Evolutionary conservation across 2,888 invertebrate species (phyloP), one percentile per base, ranked within the genome.

Genomic region (Cantharis flavilabris): DNA sequence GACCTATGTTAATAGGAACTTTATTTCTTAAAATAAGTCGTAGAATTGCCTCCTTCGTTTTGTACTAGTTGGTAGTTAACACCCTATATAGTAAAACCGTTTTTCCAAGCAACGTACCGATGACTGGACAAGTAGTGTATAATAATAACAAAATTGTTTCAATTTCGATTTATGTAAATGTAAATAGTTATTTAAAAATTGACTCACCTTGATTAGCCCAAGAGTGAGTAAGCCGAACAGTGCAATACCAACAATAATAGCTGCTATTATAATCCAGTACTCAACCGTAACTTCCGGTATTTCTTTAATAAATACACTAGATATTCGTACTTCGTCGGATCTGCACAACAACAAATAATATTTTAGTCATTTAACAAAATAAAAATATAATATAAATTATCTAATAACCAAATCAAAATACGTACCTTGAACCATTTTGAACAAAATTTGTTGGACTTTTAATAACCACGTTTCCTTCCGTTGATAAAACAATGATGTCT

Each of bases 221-320:
- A 89, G 87, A 18, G 86, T 87, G 2, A 90, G 74, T 10, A 88
- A 81, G 2, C 88, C 83, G 33, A 90, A 82, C 9, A 89, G 76
- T 62, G 90, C 70, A 10, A 90, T 81, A 13, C 90, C 90, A 62
- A 86, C 86, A 10, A 90, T 77, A 16, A 87, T 85, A 1, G 90
- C 87, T 3, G 89, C 76, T 62, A 90, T 87, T 71, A 88, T 87
- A 65, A 89, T 87, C 90, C 90, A 90, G 14, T 88, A 84, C 20
- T 88, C 88, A 18, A 87, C 83, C 9, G 72, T 79, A 70, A 80
- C 77, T 14, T 83, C 83, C 9, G 81, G 71, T 3, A 85, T 83
- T 16, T 86, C 85, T 16, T 86, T 87, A 9, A 88, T 78, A 71
- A 89, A 88, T 20, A 86, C 84, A 71, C 87, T 89, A 28, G 85